Conservation (phyloP, 2,113 vertebrate species). For the Corynorhinus townsendii region DNA sequence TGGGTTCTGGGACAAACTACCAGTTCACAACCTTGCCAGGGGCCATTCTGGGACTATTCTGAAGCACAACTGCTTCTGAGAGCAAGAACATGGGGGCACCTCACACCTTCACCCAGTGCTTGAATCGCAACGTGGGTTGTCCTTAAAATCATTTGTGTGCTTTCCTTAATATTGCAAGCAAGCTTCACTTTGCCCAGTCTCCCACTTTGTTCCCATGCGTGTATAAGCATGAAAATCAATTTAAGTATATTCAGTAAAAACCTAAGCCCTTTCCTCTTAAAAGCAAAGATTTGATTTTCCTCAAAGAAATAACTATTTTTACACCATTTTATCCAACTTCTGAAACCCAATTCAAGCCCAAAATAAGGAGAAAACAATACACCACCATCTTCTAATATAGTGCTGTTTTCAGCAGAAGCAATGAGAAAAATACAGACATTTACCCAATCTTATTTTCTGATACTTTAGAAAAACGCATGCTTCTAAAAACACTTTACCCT, state of each 20-base stretch:
- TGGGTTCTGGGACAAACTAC: not conserved
- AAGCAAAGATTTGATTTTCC: constrained; percentile 45
- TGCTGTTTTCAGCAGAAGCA: not conserved
- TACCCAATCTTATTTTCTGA: constrained; percentile 62
- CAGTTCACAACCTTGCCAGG: not conserved
- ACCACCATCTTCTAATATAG: not conserved
- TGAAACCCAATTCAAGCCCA: constrained; percentile 42
- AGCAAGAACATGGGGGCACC: not conserved
- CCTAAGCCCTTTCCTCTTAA: constrained; percentile 30
- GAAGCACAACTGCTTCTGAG: not conserved
- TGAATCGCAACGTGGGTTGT: not conserved
- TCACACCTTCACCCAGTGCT: not conserved
- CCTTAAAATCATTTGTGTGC: not conserved
- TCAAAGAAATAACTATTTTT: constrained; percentile 44
- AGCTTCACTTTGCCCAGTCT: not conserved
- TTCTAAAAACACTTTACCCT: constrained; percentile 63
- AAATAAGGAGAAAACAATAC: constrained; percentile 18
- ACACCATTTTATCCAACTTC: constrained; percentile 39
- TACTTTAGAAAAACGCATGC: constrained; percentile 63
- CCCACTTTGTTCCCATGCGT: not conserved
- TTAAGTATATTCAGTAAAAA: constrained; percentile 31
- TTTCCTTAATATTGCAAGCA: not conserved
- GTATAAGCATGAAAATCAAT: constrained; percentile 23
- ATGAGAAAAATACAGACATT: constrained; percentile 22
- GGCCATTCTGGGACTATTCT: not conserved